phyloP scores from a whole-genome alignment of 2,888 invertebrate species.

The Drosophila yooni region DNA sequence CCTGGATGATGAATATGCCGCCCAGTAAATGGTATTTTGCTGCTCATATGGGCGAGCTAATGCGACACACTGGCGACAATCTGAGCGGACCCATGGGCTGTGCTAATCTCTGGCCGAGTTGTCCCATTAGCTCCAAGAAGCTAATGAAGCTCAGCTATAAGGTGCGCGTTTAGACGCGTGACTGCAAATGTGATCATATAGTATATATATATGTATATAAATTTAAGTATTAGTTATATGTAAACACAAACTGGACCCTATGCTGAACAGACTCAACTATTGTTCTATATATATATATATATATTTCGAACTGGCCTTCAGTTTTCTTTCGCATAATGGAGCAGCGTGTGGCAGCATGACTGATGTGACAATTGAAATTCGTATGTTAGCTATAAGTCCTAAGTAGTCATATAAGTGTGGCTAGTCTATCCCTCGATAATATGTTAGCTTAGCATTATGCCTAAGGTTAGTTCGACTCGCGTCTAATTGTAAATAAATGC shows the following conservation, averaged over 20 bases:
- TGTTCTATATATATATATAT: slow-evolving; percentile 62
- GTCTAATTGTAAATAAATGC: slow-evolving; percentile 59
- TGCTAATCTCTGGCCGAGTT: slow-evolving; percentile 85
- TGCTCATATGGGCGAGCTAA: slow-evolving; percentile 85
- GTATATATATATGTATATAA: slow-evolving; percentile 2
- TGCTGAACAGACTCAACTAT: slow-evolving; percentile 38
- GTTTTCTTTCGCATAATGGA: slow-evolving; percentile 29
- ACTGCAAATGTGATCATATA: slow-evolving; percentile 34
- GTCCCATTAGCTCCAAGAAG: slow-evolving; percentile 85
- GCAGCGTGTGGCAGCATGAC: slow-evolving; percentile 50
- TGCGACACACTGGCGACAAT: slow-evolving; percentile 83
- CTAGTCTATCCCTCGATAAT: slow-evolving; percentile 71
- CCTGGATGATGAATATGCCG: slow-evolving; percentile 84
- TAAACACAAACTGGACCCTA: slow-evolving; percentile 23
- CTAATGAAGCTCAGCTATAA: slow-evolving; percentile 84
- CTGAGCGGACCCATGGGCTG: slow-evolving; percentile 84
- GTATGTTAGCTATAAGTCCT: slow-evolving; percentile 62
- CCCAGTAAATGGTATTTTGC: slow-evolving; percentile 85
- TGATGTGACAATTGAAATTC: slow-evolving; percentile 68
- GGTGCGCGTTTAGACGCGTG: slow-evolving; percentile 74
- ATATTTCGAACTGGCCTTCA: slow-evolving; percentile 26
- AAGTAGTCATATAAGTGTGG: slow-evolving; percentile 70
- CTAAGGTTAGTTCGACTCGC: slow-evolving; percentile 59
- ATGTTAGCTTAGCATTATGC: slow-evolving; percentile 49
- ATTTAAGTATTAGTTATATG: slow-evolving; percentile 41